Percentiles rank a stretch among this genome's conserved stretches.
Conservation (phyloP, 2,113 vertebrate genomes). For the Aplodontia rufa region DNA sequence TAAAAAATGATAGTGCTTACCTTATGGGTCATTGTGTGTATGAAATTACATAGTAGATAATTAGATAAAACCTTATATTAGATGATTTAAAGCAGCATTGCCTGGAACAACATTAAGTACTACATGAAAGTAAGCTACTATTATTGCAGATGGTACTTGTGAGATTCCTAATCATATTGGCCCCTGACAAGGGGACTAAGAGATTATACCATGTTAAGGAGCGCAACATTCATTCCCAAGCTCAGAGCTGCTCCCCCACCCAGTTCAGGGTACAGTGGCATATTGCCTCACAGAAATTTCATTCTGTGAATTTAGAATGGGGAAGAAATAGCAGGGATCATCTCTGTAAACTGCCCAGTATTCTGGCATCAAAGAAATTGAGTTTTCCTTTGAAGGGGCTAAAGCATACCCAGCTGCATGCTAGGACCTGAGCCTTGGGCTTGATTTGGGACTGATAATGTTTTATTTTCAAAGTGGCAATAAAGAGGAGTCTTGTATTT, state of each 20-base stretch:
- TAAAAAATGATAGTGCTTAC: neutral
- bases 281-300: neutral
- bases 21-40: neutral
- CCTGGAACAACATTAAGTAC: neutral
- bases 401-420: neutral
- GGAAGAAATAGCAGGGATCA: neutral
- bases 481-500: neutral
- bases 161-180: neutral
- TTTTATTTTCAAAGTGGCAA: slow-evolving; percentile 20
- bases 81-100: neutral
- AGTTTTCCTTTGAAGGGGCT: neutral
- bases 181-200: neutral
- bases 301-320: neutral
- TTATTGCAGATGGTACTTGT: neutral
- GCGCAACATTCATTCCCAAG: neutral
- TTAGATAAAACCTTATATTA: neutral
- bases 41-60: neutral
- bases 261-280: neutral
- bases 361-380: neutral
- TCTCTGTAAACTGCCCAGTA: neutral
- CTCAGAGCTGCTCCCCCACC: neutral
- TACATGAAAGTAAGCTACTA: neutral
- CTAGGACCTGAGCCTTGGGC: neutral
- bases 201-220: neutral
- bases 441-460: neutral